Evolutionary conservation across 2,888 invertebrate genomes (phyloP), one percentile per base, ranked within the genome.

Genomic region (Oligia latruncula): DNA sequence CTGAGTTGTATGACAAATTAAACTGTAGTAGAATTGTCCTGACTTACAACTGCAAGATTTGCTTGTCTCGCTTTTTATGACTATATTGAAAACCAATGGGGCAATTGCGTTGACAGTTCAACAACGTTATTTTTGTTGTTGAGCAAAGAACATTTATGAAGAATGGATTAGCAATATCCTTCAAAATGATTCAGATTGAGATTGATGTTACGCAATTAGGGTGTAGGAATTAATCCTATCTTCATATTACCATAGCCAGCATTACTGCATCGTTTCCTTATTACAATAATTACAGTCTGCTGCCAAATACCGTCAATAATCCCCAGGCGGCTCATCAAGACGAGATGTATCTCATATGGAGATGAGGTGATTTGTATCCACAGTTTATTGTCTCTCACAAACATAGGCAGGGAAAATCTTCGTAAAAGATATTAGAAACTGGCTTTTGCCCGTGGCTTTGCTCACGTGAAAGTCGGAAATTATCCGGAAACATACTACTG

Each of bases 271-370:
- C 66, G 46, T 13, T 55, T 72, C 43, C 71, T 78, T n/a, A 80
- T 65, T 71, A 58, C 11, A 68, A 65, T 78, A 78, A 83, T 83
- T 66, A 67, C 43, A 66, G 58, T 73, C 80, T 84, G 87, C n/a
- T 73, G 66, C 70, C 77, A 85, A 87, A 80, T 75, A 64, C 70
- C 70, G 58, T 29, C 84, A 9, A 77, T 87, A 77, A 85, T 77
- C 80, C 74, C 62, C 77, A 84, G 84, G 17, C 73, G 52, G 9
- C 66, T 70, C 77, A 46, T 83, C 80, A 72, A 72, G 4, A 52
- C 46, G 46, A 84, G 66, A 72, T 74, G n/a, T n/a, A 75, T 73
- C 68, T 75, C 58, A 15, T 77, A 80, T 79, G 85, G 62, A 75
- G 74, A 87, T 87, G 75, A 77, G 71, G 65, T 60, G 52, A 79